Evolutionary conservation across 2,888 invertebrate genomes (phyloP), one percentile per base, ranked within the genome.

Genomic region (Arge pagana): DNA sequence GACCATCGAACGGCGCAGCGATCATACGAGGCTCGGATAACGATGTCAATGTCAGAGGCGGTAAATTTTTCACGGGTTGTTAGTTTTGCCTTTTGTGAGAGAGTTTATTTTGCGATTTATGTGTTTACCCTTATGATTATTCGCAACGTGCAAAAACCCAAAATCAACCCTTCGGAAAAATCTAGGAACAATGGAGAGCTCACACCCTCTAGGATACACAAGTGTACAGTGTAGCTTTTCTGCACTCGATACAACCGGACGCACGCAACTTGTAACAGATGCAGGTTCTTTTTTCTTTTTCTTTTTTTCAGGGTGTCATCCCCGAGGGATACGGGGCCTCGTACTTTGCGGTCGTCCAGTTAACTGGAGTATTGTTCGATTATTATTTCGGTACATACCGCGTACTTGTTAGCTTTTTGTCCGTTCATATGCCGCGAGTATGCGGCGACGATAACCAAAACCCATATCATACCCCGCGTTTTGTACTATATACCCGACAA

Each of bases 351-450:
- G 66, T 64, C 67, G 65, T 59, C 64, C 70, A 64, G 74, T 73
- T 74, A 76, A 76, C 73, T 70, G 67, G 68, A 62, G 70, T 65
- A 76, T 76, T 76, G 76, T 76, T 74, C 70, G 72, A 73, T 76
- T 76, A 74, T 76, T 76, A 75, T 76, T 76, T 74, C 69, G 67
- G 69, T 74, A 76, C 76, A 76, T 76, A 76, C 76, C 75, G 73
- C 66, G 72, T 74, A 76, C 76, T 76, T 76, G 76, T 76, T 74
- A 74, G 69, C 67, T 70, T 70, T 63, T 73, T 75, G 48, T 48
- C 31, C 24, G 19, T 15, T 45, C 45, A 45, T 45, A 45, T 45
- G 45, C 33, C 45, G 21, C 30, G 26, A 31, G 45, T 24, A 35
- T 45, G 33, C 33, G 11, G 8, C 4, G n/a, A n/a, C n/a, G n/a